Conservation (phyloP, 64 coral and sea anemone genomes). For the Cladopsammia gracilis region DNA sequence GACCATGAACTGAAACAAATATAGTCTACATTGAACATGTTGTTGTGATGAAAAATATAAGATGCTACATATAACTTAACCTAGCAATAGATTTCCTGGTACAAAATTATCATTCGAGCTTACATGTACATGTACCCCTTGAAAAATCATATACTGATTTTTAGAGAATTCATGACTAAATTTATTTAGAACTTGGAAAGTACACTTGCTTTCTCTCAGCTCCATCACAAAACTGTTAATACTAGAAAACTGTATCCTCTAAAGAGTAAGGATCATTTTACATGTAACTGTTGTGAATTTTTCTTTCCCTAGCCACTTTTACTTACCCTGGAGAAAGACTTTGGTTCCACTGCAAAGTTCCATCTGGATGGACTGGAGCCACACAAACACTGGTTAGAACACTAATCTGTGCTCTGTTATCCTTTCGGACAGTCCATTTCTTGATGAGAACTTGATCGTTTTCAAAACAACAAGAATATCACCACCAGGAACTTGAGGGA, state of each 20-base stretch:
- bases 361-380: not conserved
- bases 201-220: too few species aligned
- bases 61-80: not conserved
- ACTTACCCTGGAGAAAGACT: slow-evolving; percentile 19
- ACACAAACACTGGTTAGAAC: slow-evolving; percentile 38
- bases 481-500: slow-evolving; percentile 38
- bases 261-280: too few species aligned
- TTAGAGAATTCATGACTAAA: not conserved
- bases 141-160: slow-evolving; percentile 10
- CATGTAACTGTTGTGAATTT: too few species aligned
- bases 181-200: not conserved
- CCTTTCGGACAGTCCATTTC: slow-evolving; percentile 60
- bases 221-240: too few species aligned
- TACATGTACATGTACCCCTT: not conserved
- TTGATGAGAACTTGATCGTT: slow-evolving; percentile 65
- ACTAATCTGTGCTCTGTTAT: slow-evolving; percentile 62
- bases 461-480: slow-evolving; percentile 40
- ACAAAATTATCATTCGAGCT: slow-evolving; percentile 30
- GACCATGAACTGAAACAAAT: slow-evolving; percentile 48
- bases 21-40: slow-evolving; percentile 26
- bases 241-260: too few species aligned
- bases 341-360: slow-evolving; percentile 3
- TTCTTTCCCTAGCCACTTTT: not conserved
- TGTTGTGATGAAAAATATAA: not conserved
- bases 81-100: not conserved